Conservation (phyloP, 2,113 vertebrate genomes). For the Eulacestoma nigropectus region DNA sequence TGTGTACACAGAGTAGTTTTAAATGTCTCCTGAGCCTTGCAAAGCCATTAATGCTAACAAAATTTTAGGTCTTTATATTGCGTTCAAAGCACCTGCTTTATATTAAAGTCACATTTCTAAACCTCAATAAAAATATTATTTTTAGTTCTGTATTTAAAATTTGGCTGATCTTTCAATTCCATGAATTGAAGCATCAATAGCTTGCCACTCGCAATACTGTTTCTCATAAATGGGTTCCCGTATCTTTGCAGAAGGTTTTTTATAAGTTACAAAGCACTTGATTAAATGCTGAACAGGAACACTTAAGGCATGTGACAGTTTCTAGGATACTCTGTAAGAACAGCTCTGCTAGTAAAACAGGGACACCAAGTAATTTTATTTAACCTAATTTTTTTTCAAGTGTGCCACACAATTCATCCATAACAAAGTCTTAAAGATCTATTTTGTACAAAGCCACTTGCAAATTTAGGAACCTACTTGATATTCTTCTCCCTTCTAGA, state of each 20-base stretch:
- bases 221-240: background rate
- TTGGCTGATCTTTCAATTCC: background rate
- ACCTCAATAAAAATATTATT: background rate
- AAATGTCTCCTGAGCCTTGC: background rate
- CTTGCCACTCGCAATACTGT: background rate
- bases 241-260: constrained; percentile 17
- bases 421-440: constrained; percentile 4
- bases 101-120: background rate
- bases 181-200: background rate
- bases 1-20: background rate
- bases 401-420: constrained; percentile 4
- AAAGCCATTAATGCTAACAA: background rate
- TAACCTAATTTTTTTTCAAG: constrained; percentile 46
- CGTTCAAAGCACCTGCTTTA: background rate
- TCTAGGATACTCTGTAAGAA: constrained; percentile 44
- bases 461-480: background rate
- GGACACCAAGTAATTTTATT: constrained; percentile 56
- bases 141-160: background rate
- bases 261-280: constrained; percentile 21
- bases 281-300: constrained; percentile 50
- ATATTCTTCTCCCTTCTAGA: background rate
- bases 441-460: background rate
- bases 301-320: constrained; percentile 28
- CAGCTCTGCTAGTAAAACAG: constrained; percentile 31
- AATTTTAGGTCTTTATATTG: background rate